Evolutionary conservation across 2,113 vertebrate genomes (phyloP), one percentile per base, ranked within the genome.

Genomic region (Cricetomys ansorgei): DNA sequence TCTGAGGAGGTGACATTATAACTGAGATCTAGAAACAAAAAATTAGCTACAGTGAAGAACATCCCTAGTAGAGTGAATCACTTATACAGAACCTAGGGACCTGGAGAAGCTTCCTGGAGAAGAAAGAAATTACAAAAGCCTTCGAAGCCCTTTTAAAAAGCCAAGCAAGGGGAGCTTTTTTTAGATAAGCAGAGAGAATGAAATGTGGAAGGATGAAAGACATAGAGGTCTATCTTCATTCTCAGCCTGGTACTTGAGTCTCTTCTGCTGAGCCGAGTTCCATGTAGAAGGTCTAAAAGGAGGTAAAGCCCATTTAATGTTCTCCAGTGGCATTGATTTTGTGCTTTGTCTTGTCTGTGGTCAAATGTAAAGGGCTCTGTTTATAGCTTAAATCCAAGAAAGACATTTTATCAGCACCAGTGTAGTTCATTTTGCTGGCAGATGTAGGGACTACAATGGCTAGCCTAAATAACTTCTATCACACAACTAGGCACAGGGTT

Each of bases 271-370:
- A 84, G 29, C 57, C 62, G 13, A 50, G 17, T 64, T 86, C 43
- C 72, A 48, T 91, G n/a, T 50, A 88, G 23, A 88, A 73, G 19
- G 89, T 45, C 31, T 79, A 27, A 96, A 76, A 93, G 76, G 43
- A 45, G 84, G 43, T 29, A 29, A 94, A 57, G 13, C 7, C 29
- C 19, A 40, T 73, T 73, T 67, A 80, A 37, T 12, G 23, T 84
- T 86, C 34, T 88, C 11, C 55, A 1, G 34, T 62, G 45, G 16
- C 48, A 85, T 6, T 43, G 34, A 91, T 86, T 50, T 40, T 70
- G 59, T 59, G 67, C 23, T 86, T 94, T 91, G 21, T 43, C 25
- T 31, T 73, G 7, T 76, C 55, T 73, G 40, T 70, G 53, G 17
- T 40, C 3, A 17, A 34, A 16, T 29, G 7, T 7, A 92, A 91